Base-by-base conservation (phyloP, 1,140 invertebrate species). In the Sitophilus oryzae region DNA sequence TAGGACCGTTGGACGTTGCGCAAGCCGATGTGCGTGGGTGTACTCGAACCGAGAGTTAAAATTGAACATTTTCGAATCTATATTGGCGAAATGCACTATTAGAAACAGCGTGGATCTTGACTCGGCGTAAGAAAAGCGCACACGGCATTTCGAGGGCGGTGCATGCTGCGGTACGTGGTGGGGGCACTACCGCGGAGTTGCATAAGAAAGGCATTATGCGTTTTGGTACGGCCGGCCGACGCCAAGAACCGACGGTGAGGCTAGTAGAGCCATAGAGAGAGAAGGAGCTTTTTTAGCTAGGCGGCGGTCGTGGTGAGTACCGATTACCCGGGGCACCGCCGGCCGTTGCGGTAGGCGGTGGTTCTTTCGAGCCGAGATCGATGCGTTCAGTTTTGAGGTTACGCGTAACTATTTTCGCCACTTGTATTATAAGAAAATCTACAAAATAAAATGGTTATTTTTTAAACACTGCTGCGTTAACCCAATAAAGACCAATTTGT, bases 151-250 rank as follows among this genome's bases (percentile, higher is more conserved):
- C 37, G 53, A 49, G 49, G 53, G 53, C 53, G 53, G 53, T 49
- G 53, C 53, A 34, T 9, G 15, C 36, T 18, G 37, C 11, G 23
- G 4, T 18, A 2, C 15, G 19, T 18, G 25, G 53, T 43, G 53
- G 53, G 45, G 38, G 46, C n/a, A n/a, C n/a, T n/a, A n/a, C n/a
- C n/a, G 10, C 19, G 30, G 43, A 49, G 43, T 56, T 56, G 53
- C 53, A 56, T 56, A 56, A 56, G 53, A 56, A 56, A 56, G 53
- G 53, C 53, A 56, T 56, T 56, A 56, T 56, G 46, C 53, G 53
- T 56, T 49, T 42, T 38, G 46, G 53, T 56, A 56, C 53, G n/a
- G n/a, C n/a, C n/a, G n/a, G n/a, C n/a, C n/a, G 53, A 56, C 53
- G 45, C 53, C 49, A 30, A 30, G 25, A 30, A 30, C n/a, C 25